Conservation (phyloP, 2,113 vertebrate genomes). For the Theristicus caerulescens region DNA sequence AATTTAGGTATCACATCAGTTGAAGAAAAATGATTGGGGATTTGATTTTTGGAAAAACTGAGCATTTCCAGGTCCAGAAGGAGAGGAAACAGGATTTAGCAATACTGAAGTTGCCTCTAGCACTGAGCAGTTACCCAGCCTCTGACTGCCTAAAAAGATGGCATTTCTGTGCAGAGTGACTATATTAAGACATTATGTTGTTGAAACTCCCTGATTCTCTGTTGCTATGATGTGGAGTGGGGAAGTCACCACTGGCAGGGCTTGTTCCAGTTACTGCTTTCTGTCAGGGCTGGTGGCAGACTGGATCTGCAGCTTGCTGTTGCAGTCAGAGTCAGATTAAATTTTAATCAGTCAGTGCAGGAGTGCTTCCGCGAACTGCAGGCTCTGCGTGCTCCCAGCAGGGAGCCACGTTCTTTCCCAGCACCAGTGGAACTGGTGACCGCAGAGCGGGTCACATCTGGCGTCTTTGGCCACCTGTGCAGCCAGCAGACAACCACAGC, state of each 20-base stretch:
- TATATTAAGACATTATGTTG: not conserved
- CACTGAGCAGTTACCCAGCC: not conserved
- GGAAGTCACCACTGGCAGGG: not conserved
- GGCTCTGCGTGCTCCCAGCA: not conserved
- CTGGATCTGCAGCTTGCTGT: not conserved
- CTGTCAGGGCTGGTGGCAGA: not conserved
- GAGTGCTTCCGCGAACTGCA: not conserved
- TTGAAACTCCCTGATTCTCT: not conserved
- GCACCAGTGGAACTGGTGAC: not conserved
- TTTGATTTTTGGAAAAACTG: not conserved
- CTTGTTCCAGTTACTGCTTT: not conserved
- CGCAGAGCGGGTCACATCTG: not conserved
- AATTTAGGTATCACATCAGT: not conserved
- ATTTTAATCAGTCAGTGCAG: not conserved
- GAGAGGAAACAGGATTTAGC: not conserved
- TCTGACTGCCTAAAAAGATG: not conserved
- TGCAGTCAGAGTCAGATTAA: not conserved
- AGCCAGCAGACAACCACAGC: not conserved
- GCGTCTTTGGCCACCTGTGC: no score
- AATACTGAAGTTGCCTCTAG: not conserved
- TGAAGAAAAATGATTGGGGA: not conserved
- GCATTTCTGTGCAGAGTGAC: not conserved
- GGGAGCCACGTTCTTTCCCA: not conserved
- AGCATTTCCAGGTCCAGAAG: not conserved
- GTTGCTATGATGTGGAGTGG: not conserved